Evolutionary conservation across 1,140 invertebrate species (phyloP).

Genomic region (Rhopalosiphum padi): DNA sequence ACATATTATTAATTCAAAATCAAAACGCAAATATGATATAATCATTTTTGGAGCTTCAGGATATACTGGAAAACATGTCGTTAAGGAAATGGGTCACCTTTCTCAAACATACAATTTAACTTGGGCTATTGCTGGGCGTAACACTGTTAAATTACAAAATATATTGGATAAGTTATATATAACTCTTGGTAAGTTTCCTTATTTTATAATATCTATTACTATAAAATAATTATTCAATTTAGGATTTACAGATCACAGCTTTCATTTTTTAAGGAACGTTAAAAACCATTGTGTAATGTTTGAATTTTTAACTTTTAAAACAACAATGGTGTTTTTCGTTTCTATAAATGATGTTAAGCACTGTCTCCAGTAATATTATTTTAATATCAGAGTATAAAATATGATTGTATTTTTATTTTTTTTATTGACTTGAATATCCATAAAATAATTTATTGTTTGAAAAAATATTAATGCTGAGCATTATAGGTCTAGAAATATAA

Average conservation of each 20-base stretch:
- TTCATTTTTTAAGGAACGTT: conserved; percentile 24
- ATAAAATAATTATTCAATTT: not conserved
- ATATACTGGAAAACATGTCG: conserved; percentile 82
- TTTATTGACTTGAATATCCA: not conserved
- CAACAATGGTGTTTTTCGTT: conserved; percentile 26
- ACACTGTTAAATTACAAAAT: conserved; percentile 70
- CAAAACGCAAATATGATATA: not conserved
- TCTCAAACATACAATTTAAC: conserved; percentile 67
- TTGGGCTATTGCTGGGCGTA: conserved; percentile 79
- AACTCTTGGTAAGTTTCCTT: conserved; percentile 27
- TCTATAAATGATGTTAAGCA: conserved; percentile 17
- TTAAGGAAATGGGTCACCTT: conserved; percentile 70
- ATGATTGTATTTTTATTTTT: not conserved
- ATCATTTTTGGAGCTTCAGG: not conserved
- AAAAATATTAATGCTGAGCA: not conserved
- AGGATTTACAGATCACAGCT: not conserved
- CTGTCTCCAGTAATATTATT: not conserved
- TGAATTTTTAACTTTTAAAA: not conserved
- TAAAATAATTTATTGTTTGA: not conserved
- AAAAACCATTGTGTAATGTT: conserved; percentile 28
- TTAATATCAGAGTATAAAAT: not conserved
- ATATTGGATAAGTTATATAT: conserved; percentile 67
- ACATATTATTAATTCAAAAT: not conserved
- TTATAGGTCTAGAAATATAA: not conserved
- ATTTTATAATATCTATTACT: not conserved